Evolutionary conservation across 2,113 vertebrate genomes (phyloP), one percentile per base, ranked within the genome.

Genomic region (Pteruthius melanotis): DNA sequence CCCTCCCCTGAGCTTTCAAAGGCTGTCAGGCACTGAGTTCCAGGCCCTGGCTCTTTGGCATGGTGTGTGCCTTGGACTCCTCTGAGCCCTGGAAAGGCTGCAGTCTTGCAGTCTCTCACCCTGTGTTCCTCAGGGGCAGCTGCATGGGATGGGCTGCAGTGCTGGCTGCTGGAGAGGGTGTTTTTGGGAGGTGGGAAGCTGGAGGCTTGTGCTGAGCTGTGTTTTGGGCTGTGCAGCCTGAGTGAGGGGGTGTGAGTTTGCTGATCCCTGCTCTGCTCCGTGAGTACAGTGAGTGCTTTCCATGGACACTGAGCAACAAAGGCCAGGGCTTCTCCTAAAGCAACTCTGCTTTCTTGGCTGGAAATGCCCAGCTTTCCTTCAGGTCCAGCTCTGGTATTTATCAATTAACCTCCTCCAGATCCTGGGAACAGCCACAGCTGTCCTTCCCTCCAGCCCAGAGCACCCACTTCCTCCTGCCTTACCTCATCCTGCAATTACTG

Each of bases 401-500:
- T 94, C 96, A 89, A 79, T 83, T 63, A 53, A 72, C 64, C 90
- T 68, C 35, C 90, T 87, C 17, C 65, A 59, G 97, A 63, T 63
- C 80, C 59, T 94, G 77, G 87, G 85, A 95, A 81, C 66, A 70
- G 33, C 28, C 77, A 5, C 66, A 95, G 40, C 60, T 93, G 86
- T 94, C 69, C 85, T 91, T 71, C 47, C 65, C 66, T 30, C 7
- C 76, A 76, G 83, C 60, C 17, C 31, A 1, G 24, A 94, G 93
- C 94, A 94, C 93, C 97, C 87, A 59, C 64, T 75, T 94, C 93
- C 81, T 92, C 77, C 92, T 94, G 95, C 89, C 84, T 93, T 91
- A 71, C 86, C 76, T 95, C 93, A 93, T 94, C 86, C 87, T 56
- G 47, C 60, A 28, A 12, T n/a, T n/a, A 0, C 65, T 26, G 72